Base-by-base conservation (phyloP, 2,888 invertebrate species). In the Dasysyrphus tricinctus region DNA sequence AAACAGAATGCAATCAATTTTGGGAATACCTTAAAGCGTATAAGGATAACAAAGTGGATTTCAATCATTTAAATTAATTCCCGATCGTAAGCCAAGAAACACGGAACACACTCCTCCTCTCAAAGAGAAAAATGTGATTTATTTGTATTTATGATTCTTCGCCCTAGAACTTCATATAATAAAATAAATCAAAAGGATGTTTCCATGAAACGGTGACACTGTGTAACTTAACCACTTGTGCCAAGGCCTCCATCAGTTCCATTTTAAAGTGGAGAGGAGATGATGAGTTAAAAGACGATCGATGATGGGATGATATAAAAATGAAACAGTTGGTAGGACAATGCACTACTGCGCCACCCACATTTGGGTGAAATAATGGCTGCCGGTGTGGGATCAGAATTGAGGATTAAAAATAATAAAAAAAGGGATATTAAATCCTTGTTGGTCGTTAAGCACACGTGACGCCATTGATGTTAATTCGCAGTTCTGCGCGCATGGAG, bases 381-480 rank as follows among this genome's bases (percentile, higher is more conserved):
- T 34, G 29, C 5, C n/a, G 16, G 3, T 0, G 67, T 11, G 34
- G 49, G 14, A 5, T 8, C n/a, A 16, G 19, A n/a, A 32, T 19
- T 14, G 44, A 42, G 37, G 12, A 37, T 8, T 19, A 34, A 16
- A 65, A 65, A 65, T 19, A 39, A 61, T 29, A 49, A 11, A n/a
- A 11, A 56, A 29, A 34, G 57, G 14, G 4, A 19, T n/a, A 39
- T 14, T 12, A 37, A 69, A 54, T 72, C 65, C 69, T 75, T 72
- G 61, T 67, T 79, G 82, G 79, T 86, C 86, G 86, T 86, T 86
- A 86, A 78, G 67, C 82, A 75, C 86, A 86, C 86, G 86, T 86
- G 86, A 82, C 86, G 75, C 82, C 82, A 65, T 75, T 67, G 82
- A 72, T 76, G 75, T 84, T 84, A 84, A 76, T 84, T 57, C 16